Evolutionary conservation across 2,888 invertebrate genomes (phyloP).

Genomic region (Pollenia labialis): DNA sequence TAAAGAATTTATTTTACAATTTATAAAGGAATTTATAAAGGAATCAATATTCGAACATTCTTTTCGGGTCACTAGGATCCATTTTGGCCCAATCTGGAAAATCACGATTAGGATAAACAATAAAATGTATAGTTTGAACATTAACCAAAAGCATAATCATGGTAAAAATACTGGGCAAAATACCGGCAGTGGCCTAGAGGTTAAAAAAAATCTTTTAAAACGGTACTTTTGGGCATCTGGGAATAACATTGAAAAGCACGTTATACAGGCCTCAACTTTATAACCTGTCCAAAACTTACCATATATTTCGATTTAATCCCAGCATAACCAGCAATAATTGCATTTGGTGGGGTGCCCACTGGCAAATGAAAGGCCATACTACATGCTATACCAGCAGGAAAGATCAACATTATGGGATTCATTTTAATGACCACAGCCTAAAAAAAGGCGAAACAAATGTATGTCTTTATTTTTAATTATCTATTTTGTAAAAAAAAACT

Average conservation of each 20-base stretch:
- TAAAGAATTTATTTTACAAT: neutral
- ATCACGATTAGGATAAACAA: slow-evolving; percentile 66
- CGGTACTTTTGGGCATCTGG: neutral
- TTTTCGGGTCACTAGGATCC: neutral
- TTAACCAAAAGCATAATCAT: slow-evolving; percentile 87
- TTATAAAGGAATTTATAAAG: neutral
- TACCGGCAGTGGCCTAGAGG: slow-evolving; percentile 88
- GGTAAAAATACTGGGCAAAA: slow-evolving; percentile 89
- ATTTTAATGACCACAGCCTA: slow-evolving; percentile 88
- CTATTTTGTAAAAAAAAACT: slow-evolving; percentile 10
- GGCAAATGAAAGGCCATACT: slow-evolving; percentile 96
- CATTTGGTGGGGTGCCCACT: slow-evolving; percentile 98
- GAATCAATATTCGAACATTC: neutral
- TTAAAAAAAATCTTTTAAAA: neutral
- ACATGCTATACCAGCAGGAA: slow-evolving; percentile 93
- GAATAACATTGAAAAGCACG: neutral
- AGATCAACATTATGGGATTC: slow-evolving; percentile 93
- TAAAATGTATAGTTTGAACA: slow-evolving; percentile 64
- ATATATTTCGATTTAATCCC: slow-evolving; percentile 90
- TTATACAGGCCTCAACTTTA: no score
- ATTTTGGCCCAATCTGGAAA: slow-evolving; percentile 70
- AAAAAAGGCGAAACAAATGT: neutral
- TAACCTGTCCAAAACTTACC: slow-evolving; percentile 83
- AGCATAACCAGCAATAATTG: slow-evolving; percentile 92
- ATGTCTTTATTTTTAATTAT: neutral